Conservation (phyloP, 2,797 vertebrate species). For the Galago senegalensis region DNA sequence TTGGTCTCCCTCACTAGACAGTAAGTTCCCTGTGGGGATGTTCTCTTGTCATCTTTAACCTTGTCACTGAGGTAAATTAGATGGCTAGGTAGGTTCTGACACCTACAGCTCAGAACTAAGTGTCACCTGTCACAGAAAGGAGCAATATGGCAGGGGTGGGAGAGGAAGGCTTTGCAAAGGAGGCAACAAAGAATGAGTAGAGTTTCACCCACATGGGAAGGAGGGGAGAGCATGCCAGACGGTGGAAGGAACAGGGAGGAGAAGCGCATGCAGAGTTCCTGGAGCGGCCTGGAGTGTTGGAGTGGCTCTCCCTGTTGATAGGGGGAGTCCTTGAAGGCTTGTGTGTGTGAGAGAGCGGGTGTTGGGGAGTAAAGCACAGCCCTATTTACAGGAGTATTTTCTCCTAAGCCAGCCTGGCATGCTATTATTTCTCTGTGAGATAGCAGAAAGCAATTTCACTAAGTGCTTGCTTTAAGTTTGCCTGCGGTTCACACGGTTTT, state of each 20-base stretch:
- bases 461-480: conserved; percentile 54
- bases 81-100: not conserved
- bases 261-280: not conserved
- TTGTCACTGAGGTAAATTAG: not conserved
- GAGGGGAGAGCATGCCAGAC: not conserved
- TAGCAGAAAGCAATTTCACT: conserved; percentile 65
- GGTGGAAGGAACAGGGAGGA: not conserved
- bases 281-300: not conserved
- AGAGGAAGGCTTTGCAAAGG: not conserved
- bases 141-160: not conserved
- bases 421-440: conserved; percentile 36
- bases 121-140: not conserved
- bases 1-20: not conserved
- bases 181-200: not conserved
- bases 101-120: not conserved
- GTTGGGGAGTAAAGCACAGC: not conserved
- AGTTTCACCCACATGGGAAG: not conserved
- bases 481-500: conserved; percentile 66
- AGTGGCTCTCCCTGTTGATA: not conserved
- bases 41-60: not conserved
- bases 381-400: not conserved
- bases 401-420: not conserved
- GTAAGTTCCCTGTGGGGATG: not conserved
- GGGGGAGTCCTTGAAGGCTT: not conserved
- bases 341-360: no score